Conservation (phyloP, 2,797 vertebrate species). For the Schizopygopsis pylzovi region DNA sequence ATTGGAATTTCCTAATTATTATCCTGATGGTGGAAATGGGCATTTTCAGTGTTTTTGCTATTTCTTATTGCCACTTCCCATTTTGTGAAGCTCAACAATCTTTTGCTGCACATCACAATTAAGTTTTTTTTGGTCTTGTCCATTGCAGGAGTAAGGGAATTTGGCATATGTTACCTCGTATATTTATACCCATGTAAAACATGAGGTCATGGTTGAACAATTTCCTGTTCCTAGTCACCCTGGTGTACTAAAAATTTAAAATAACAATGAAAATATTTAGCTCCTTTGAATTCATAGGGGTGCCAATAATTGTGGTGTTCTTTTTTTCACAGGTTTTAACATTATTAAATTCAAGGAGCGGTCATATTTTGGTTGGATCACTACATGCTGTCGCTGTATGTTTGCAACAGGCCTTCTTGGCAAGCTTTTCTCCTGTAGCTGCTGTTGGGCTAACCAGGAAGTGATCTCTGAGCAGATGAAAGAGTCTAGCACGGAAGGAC, state of each 20-base stretch:
- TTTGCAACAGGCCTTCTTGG: background rate
- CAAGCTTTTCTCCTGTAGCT: background rate
- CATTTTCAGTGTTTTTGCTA: no score
- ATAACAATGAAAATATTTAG: no score
- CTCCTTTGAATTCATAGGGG: background rate
- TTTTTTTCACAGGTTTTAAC: background rate
- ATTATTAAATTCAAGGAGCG: background rate
- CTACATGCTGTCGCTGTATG: background rate
- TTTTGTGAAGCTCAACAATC: no score
- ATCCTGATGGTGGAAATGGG: no score
- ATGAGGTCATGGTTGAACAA: no score
- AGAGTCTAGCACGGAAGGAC: constrained; percentile 2
- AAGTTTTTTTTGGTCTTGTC: background rate
- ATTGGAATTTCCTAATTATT: no score
- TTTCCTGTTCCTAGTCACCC: no score
- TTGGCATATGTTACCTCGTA: background rate
- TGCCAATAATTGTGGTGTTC: background rate
- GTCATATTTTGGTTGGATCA: background rate
- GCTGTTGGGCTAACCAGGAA: constrained; percentile 35
- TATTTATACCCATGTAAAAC: background rate
- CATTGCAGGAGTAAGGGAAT: background rate
- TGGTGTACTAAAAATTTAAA: no score
- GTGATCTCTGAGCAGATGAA: constrained; percentile 42
- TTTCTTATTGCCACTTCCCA: no score
- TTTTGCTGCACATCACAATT: background rate